Base-by-base conservation (phyloP, 2,797 vertebrate species). In the Melanotaenia nigrans region DNA sequence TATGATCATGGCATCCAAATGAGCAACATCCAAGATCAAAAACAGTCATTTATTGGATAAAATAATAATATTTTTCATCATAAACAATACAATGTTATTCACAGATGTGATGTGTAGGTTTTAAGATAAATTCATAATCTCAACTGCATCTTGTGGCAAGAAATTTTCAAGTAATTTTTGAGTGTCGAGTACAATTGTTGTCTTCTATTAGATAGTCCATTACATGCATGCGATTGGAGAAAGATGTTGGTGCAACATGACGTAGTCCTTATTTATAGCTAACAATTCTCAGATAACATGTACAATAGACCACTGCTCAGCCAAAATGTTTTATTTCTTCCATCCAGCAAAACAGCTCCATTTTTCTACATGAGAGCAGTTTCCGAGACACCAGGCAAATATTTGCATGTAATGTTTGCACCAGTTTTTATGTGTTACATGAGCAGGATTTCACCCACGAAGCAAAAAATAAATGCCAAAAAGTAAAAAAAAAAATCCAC, bases 261-360 rank as follows among this genome's bases (percentile, higher is more conserved):
- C 28, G 32, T 25, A 30, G 14, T 71, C 32, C 28, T 24, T 24
- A 33, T 22, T 38, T 57, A 69, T 59, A 84, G 70, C 85, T 73
- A 74, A 85, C 81, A 68, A 81, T 77, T 84, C 78, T 67, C 42
- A 82, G 61, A 24, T 61, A 70, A 66, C 24, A 28, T 67, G 24
- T 68, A 71, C 40, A 79, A 65, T 4, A 65, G 65, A 68, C 63
- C 81, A 51, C 64, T 76, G 67, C 57, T 72, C 61, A 33, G 69
- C 65, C 60, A 66, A 58, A 59, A 71, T 12, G 33, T 40, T 57
- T 16, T 5, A 58, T 69, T 47, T 45, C 64, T 62, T 66, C 13
- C 30, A 55, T 13, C 60, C 47, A 62, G 28, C 53, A 49, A 28
- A 71, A 65, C 18, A 47, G 24, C 16, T 68, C 20, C 0, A 1